phyloP scores from a whole-genome alignment of 1,140 invertebrate species.

The Panagrolaimus sp. region DNA sequence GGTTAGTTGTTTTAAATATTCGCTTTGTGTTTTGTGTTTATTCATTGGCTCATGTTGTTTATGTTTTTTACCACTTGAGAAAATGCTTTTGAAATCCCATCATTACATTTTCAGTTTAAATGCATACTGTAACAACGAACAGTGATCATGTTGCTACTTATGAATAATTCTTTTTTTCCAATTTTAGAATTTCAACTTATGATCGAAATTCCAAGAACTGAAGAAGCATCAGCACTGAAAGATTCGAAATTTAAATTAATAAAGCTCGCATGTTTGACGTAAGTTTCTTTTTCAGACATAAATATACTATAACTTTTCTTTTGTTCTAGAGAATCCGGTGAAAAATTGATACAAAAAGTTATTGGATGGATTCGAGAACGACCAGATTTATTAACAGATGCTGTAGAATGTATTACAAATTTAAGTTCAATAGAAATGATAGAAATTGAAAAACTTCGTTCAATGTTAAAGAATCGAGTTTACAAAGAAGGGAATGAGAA shows the following conservation, averaged over 20 bases:
- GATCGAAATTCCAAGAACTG: background rate
- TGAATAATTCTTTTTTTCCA: too few species aligned
- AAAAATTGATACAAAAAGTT: background rate
- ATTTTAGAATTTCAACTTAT: background rate
- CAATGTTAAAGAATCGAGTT: background rate
- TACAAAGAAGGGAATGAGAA: background rate
- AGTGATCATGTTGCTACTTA: too few species aligned
- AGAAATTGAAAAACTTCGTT: background rate
- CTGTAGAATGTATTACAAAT: background rate
- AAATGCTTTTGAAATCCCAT: too few species aligned
- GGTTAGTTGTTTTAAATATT: too few species aligned
- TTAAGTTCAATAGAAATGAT: conserved; percentile 12
- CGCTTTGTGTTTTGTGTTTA: too few species aligned
- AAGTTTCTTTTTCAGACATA: too few species aligned
- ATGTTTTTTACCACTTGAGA: too few species aligned
- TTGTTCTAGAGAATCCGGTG: background rate
- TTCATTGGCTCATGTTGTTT: background rate
- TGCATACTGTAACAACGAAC: too few species aligned
- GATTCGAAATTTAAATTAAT: background rate
- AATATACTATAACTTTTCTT: too few species aligned
- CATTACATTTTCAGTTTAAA: too few species aligned
- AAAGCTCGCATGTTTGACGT: background rate
- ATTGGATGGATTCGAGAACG: background rate
- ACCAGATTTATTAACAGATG: background rate
- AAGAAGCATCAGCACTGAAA: background rate